phyloP scores from a whole-genome alignment of 2,888 invertebrate species.

The Mesopsocus fuscifrons region DNA sequence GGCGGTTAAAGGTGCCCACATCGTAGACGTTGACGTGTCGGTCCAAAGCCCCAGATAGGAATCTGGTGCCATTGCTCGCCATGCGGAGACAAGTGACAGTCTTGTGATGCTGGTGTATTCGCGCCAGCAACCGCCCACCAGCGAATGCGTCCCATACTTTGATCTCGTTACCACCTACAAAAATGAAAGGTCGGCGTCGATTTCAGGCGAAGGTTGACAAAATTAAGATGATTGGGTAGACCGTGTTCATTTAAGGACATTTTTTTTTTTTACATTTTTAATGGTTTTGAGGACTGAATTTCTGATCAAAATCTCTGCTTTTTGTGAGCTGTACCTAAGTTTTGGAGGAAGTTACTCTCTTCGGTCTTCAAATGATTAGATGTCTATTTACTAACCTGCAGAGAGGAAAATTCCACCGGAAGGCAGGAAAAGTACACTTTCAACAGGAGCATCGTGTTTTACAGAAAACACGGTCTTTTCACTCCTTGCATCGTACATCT shows the following conservation, averaged over 20 bases:
- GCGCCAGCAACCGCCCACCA: constrained; percentile 67
- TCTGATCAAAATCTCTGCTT: no score
- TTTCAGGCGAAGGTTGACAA: no score
- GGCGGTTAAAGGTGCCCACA: constrained; percentile 61
- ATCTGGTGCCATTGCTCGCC: constrained; percentile 58
- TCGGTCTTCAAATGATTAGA: no score
- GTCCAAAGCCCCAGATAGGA: constrained; percentile 82
- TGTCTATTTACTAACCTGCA: constrained; percentile 40
- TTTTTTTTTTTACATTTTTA: no score
- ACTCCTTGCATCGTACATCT: constrained; percentile 66
- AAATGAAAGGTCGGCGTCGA: no score
- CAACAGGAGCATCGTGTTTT: constrained; percentile 79
- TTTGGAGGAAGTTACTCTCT: no score
- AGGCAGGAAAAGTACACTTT: constrained; percentile 71
- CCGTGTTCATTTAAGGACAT: no score
- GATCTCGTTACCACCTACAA: constrained; percentile 59
- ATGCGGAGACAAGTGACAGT: constrained; percentile 75
- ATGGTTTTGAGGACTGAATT: no score
- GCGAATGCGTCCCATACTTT: constrained; percentile 86
- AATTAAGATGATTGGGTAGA: no score
- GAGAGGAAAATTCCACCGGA: constrained; percentile 79
- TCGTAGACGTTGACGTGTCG: constrained; percentile 88
- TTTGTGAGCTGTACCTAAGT: no score
- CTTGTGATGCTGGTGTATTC: constrained; percentile 85
- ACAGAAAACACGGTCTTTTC: constrained; percentile 46